Evolutionary conservation across 2,797 vertebrate genomes (phyloP).

Genomic region (Rallus crepitans): DNA sequence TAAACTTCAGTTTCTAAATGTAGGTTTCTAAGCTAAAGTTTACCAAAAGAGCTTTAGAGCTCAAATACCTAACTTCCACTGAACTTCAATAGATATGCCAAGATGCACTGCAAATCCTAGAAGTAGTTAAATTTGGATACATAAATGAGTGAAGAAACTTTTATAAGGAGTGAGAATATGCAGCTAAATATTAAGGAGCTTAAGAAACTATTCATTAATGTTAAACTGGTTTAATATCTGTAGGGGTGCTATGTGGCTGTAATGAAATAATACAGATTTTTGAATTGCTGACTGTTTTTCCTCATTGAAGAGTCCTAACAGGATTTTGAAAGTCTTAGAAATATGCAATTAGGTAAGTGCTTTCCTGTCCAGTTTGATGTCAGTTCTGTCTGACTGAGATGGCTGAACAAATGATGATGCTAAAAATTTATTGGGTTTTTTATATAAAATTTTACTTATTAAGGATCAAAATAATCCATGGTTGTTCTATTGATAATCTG

Average conservation of each 20-base stretch:
- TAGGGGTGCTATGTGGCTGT: background rate
- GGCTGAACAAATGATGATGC: background rate
- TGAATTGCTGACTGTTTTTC: background rate
- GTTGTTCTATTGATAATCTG: background rate
- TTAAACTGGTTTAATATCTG: background rate
- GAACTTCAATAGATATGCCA: background rate
- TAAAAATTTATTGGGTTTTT: background rate
- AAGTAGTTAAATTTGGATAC: background rate
- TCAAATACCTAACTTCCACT: background rate
- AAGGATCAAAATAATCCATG: background rate
- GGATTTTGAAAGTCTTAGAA: background rate
- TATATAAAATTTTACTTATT: background rate
- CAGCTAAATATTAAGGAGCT: background rate
- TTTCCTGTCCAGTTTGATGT: background rate
- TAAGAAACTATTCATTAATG: background rate
- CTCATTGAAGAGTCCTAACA: background rate
- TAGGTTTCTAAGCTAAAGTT: background rate
- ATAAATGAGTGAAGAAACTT: background rate
- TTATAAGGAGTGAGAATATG: background rate
- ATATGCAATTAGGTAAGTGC: rapidly evolving
- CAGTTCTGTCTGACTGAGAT: background rate
- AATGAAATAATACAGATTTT: background rate
- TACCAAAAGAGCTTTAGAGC: background rate
- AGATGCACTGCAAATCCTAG: background rate
- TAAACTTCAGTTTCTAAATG: background rate